A percentile compares a stretch with the other conserved stretches of the same genome.
These are phyloP conservation scores for Apamea anceps DNA, from an alignment of 2,888 invertebrate genomes.

Conservation along the genomic window DNA sequence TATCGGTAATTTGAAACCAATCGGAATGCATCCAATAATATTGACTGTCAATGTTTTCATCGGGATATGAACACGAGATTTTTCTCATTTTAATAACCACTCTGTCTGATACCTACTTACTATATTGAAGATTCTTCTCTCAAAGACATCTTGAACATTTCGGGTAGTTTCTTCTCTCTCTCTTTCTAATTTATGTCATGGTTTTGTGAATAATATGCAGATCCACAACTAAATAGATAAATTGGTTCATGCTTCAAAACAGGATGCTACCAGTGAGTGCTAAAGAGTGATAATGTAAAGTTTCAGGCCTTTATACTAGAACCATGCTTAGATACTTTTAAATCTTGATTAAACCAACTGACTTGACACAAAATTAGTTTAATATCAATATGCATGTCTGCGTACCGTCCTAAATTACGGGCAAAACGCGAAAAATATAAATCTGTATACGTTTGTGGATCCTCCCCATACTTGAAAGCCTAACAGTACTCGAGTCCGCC, in stretches of 20 bases:
- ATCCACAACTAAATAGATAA: neutral
- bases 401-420: neutral
- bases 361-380: neutral
- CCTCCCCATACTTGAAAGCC: constrained; percentile 48
- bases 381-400: neutral
- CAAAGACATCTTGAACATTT: neutral
- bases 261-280: neutral
- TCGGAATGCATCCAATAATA: constrained; percentile 20
- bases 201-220: neutral
- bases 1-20: constrained; percentile 24
- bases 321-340: neutral
- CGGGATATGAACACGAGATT: neutral
- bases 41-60: constrained; percentile 9
- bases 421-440: constrained; percentile 7
- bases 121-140: neutral
- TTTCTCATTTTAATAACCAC: neutral
- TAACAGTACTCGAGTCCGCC: constrained; percentile 48
- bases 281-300: neutral
- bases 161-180: neutral
- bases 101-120: neutral
- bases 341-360: neutral
- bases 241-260: neutral
- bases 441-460: constrained; percentile 19
- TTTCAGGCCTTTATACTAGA: neutral
- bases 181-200: no score